Conservation (phyloP, 2,888 invertebrate genomes). For the Leptinotarsa rubiginosa region DNA sequence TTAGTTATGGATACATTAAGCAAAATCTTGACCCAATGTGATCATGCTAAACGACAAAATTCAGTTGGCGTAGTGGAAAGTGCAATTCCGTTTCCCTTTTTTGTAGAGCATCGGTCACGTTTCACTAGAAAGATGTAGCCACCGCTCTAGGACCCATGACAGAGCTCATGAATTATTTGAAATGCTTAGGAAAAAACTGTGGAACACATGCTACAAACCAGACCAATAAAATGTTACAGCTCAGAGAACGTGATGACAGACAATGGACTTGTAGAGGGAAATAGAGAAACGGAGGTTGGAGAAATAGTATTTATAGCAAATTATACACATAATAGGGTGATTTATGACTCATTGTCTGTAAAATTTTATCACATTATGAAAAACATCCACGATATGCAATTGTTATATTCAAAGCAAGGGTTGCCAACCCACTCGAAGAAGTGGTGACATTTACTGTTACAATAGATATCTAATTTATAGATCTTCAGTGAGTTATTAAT, state of each 20-base stretch:
- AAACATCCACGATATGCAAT: no score
- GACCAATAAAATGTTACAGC: slow-evolving; percentile 2
- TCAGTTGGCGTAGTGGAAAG: background rate
- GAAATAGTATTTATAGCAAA: background rate
- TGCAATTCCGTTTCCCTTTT: background rate
- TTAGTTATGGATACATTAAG: no score
- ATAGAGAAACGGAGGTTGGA: background rate
- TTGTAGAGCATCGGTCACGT: slow-evolving; percentile 4
- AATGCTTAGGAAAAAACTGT: slow-evolving; percentile 1
- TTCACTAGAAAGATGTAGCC: background rate
- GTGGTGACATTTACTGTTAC: no score
- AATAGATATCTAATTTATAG: no score
- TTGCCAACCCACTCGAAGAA: no score
- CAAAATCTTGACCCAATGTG: no score
- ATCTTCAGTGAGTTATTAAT: no score
- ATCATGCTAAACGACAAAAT: background rate
- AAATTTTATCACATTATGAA: no score
- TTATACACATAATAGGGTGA: background rate
- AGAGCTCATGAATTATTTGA: slow-evolving; percentile 6
- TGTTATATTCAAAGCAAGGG: no score
- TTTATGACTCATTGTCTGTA: no score
- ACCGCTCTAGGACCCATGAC: background rate
- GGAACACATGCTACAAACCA: background rate
- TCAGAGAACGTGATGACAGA: background rate
- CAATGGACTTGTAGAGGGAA: background rate